Percentiles rank a stretch among this genome's conserved stretches.
Conservation (phyloP, 2,113 vertebrate species). For the Cricetomys ansorgei region DNA sequence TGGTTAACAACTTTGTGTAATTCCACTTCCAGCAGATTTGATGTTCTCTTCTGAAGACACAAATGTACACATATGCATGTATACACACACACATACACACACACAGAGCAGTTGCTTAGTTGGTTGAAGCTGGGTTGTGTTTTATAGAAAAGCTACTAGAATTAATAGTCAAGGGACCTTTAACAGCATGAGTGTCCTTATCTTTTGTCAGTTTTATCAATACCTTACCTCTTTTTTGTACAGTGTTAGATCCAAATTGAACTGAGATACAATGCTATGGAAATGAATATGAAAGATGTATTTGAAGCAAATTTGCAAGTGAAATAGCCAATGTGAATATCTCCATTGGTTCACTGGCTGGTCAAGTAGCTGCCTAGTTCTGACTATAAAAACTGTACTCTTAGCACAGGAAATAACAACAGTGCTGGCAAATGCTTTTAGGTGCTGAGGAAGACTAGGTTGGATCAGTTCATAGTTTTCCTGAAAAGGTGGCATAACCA, state of each 20-base stretch:
- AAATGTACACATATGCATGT: too few relatives aligned
- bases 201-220: background rate
- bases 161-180: background rate
- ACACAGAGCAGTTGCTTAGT: background rate
- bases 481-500: background rate
- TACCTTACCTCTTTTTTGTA: background rate
- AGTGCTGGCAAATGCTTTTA: background rate
- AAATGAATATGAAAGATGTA: background rate
- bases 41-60: background rate
- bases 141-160: background rate
- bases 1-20: background rate
- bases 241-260: background rate
- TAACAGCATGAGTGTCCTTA: background rate
- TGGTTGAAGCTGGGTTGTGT: background rate
- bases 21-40: background rate
- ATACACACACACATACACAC: background rate
- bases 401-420: background rate
- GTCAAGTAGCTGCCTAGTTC: background rate
- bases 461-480: too few relatives aligned
- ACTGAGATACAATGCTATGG: background rate
- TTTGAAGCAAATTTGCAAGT: background rate
- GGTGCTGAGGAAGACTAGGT: background rate
- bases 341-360: background rate
- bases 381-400: background rate
- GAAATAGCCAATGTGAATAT: background rate